Conservation (phyloP, 2,888 invertebrate species). For the Drosophila pseudotalamancana region DNA sequence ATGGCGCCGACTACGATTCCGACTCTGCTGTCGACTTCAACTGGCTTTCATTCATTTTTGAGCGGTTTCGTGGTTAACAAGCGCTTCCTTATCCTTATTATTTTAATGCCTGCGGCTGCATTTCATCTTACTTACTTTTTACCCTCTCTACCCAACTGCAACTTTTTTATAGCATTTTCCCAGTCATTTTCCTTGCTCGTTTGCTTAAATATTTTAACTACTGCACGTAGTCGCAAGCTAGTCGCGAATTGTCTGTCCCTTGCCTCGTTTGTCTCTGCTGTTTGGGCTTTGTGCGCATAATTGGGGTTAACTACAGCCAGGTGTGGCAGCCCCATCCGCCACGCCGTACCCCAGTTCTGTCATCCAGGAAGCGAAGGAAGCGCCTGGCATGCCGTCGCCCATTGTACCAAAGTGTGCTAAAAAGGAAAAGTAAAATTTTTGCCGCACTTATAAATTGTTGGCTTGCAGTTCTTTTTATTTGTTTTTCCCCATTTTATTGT, state of each 20-base stretch:
- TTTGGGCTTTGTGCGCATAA: conserved; percentile 66
- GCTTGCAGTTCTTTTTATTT: conserved; percentile 37
- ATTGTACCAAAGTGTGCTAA: conserved; percentile 73
- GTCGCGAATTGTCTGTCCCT: conserved; percentile 25
- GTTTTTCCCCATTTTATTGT: conserved; percentile 5
- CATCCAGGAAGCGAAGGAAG: conserved; percentile 35
- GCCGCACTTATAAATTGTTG: conserved; percentile 69
- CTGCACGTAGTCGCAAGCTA: conserved; percentile 40
- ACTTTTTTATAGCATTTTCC: conserved; percentile 42
- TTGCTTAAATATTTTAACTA: conserved; percentile 75
- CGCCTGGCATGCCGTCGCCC: conserved; percentile 34
- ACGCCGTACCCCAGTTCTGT: conserved; percentile 29
- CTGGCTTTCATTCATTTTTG: conserved; percentile 69
- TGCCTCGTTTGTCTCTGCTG: conserved; percentile 15
- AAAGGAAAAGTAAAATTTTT: conserved; percentile 74
- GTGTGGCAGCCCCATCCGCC: conserved; percentile 40
- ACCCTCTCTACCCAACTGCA: conserved; percentile 15
- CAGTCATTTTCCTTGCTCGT: conserved; percentile 42
- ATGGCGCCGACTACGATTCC: not conserved
- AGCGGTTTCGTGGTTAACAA: conserved; percentile 79
- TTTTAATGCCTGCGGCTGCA: conserved; percentile 80
- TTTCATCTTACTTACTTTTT: conserved; percentile 75
- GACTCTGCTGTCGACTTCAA: conserved; percentile 14
- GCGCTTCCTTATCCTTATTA: conserved; percentile 81
- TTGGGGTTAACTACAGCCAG: conserved; percentile 80